A percentile compares a stretch with the other conserved stretches of the same genome.
phyloP scores from a whole-genome alignment of 2,113 vertebrate species.

The Stegostoma tigrinum region DNA sequence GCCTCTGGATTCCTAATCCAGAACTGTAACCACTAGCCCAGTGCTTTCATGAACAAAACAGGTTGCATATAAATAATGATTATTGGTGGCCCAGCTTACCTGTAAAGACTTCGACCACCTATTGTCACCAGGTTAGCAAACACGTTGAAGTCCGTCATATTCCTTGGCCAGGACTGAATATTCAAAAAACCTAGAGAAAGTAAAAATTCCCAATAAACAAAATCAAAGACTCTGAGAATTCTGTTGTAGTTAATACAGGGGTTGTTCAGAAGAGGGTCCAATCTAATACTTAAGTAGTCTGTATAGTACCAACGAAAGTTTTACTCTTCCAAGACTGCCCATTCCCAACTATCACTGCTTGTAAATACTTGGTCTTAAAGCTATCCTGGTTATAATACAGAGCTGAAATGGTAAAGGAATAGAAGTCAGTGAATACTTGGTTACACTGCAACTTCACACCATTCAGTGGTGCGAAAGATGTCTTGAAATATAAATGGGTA shows the following conservation, averaged over 20 bases:
- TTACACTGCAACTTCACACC: background rate
- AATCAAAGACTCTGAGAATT: background rate
- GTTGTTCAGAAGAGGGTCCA: background rate
- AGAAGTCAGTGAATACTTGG: background rate
- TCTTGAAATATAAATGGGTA: background rate
- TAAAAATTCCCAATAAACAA: conserved; percentile 29
- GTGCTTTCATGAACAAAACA: background rate
- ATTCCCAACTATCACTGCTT: background rate
- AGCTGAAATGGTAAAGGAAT: background rate
- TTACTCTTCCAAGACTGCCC: background rate
- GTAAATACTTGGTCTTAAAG: background rate
- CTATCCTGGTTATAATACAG: background rate
- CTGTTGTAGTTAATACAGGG: background rate
- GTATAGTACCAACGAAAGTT: background rate
- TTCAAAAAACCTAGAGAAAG: conserved; percentile 79
- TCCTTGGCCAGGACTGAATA: conserved; percentile 95
- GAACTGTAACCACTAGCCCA: background rate
- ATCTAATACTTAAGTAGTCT: background rate
- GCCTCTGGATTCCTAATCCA: too few relatives aligned
- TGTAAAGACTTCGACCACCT: conserved; percentile 85
- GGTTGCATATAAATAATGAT: background rate
- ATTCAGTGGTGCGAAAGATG: background rate
- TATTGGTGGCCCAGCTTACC: conserved; percentile 54
- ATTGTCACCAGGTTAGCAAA: conserved; percentile 92
- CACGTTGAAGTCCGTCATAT: conserved; percentile 92